Evolutionary conservation across 2,113 vertebrate species (phyloP).

Genomic region (Euleptes europaea): DNA sequence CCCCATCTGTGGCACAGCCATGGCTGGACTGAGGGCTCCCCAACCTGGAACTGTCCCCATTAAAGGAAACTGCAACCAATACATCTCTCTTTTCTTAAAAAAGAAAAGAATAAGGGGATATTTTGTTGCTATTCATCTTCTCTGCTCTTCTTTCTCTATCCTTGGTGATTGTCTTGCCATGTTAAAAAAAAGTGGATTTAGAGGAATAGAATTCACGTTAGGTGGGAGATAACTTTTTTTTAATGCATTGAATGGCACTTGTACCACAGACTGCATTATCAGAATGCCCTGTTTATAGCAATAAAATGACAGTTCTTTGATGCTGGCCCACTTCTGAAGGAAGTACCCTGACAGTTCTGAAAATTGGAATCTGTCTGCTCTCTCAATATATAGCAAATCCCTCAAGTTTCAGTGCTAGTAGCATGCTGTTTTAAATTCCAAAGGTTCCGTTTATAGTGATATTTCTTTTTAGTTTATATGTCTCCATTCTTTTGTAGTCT

Average conservation of each 20-base stretch:
- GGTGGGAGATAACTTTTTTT: not conserved
- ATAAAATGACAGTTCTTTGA: not conserved
- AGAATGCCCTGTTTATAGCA: not conserved
- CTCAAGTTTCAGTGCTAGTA: not conserved
- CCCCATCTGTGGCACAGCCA: too few relatives aligned
- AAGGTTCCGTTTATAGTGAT: slow-evolving; percentile 2
- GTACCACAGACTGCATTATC: not conserved
- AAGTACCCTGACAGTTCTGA: not conserved
- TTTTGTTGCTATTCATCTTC: not conserved
- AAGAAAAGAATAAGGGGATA: not conserved
- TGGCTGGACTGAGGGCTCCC: too few relatives aligned
- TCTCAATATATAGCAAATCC: not conserved
- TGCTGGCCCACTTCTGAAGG: not conserved
- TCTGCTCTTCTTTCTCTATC: not conserved
- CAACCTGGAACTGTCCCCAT: too few relatives aligned
- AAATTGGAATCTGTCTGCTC: slow-evolving; percentile 9
- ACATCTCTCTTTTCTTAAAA: not conserved
- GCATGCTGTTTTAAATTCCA: not conserved
- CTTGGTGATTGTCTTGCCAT: not conserved
- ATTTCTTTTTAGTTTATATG: not conserved
- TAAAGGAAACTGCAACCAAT: not conserved
- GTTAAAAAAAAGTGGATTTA: not conserved
- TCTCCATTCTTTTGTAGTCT: not conserved
- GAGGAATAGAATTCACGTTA: not conserved
- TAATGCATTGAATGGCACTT: not conserved